Evolutionary conservation across 2,888 invertebrate species (phyloP).

Genomic region (Eilema caniola): DNA sequence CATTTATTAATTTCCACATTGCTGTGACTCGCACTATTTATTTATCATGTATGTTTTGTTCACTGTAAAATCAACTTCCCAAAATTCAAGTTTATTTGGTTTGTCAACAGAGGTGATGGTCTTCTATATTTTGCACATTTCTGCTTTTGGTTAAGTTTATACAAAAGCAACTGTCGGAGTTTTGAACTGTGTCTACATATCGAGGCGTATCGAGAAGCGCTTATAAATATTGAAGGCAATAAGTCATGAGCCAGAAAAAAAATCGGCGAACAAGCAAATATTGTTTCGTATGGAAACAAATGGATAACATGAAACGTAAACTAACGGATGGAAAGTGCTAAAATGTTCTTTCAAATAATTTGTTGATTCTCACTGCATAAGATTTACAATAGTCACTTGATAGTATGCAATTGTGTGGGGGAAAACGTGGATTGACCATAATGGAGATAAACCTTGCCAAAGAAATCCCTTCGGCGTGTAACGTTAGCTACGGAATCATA

Average conservation of each 20-base stretch:
- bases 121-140: background rate
- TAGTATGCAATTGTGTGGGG: too few relatives aligned
- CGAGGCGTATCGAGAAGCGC: background rate
- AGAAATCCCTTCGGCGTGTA: background rate
- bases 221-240: background rate
- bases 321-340: background rate
- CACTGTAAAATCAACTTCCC: background rate
- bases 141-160: background rate
- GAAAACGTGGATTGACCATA: background rate
- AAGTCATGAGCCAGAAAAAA: background rate
- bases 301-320: background rate
- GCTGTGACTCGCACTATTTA: background rate
- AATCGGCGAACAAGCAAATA: background rate
- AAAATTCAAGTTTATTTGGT: background rate
- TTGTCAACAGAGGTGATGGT: background rate
- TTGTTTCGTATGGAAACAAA: background rate
- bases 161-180: background rate
- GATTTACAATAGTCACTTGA: background rate
- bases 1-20: slow-evolving; percentile 7
- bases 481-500: too few relatives aligned
- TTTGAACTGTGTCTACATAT: background rate
- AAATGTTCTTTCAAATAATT: background rate
- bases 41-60: background rate
- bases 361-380: background rate
- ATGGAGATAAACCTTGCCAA: too few relatives aligned